phyloP scores from a whole-genome alignment of 2,797 vertebrate species.

The Cyprinodon diabolis region DNA sequence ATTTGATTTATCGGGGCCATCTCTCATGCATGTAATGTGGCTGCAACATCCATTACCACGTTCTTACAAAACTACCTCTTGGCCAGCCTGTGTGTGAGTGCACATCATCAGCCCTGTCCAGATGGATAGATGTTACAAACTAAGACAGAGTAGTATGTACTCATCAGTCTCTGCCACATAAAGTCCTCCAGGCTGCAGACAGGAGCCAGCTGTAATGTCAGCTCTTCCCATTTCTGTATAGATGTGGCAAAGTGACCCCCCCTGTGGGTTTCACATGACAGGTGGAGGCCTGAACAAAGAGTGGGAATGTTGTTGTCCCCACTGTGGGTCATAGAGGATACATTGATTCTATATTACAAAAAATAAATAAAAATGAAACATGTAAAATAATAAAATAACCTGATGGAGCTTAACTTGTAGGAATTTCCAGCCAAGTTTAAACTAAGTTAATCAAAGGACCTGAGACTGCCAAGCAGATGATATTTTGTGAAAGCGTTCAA shows the following conservation, averaged over 20 bases:
- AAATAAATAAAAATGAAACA: neutral
- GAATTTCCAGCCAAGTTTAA: conserved; percentile 18
- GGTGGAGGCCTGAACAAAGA: conserved; percentile 25
- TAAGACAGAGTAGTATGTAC: conserved; percentile 49
- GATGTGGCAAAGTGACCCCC: conserved; percentile 35
- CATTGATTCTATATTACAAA: neutral
- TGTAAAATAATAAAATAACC: conserved; percentile 22
- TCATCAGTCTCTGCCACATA: conserved; percentile 68
- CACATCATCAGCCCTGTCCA: conserved; percentile 43
- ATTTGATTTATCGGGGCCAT: conserved; percentile 63
- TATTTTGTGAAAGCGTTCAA: conserved; percentile 49
- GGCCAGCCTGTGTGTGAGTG: conserved; percentile 20
- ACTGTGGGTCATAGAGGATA: no score
- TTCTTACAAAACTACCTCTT: conserved; percentile 63
- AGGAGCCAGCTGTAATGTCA: conserved; percentile 49
- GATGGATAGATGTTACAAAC: conserved; percentile 56
- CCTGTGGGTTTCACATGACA: conserved; percentile 33
- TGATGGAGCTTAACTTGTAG: conserved; percentile 21
- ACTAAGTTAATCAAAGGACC: conserved; percentile 46
- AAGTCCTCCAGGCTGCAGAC: conserved; percentile 43
- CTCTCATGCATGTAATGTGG: conserved; percentile 50
- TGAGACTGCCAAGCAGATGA: conserved; percentile 46
- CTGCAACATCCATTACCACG: conserved; percentile 59
- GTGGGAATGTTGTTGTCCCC: conserved; percentile 23
- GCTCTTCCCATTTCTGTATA: conserved; percentile 45